These are phyloP conservation scores for Zaprionus gabonicus DNA, from an alignment of 1,140 invertebrate species.

Conservation along the genomic window DNA sequence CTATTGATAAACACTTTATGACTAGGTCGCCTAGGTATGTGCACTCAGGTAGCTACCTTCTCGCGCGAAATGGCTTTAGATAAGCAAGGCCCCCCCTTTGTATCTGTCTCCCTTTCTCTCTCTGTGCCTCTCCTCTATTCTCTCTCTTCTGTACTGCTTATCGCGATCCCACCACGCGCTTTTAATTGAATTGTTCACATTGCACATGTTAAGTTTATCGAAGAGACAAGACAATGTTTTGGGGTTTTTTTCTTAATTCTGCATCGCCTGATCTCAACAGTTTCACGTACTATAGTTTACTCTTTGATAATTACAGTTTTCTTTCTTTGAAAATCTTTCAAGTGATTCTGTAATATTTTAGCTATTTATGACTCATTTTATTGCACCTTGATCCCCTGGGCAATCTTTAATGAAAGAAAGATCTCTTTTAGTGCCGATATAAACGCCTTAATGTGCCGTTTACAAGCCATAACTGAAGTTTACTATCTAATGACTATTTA, in stretches of 20 bases:
- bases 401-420: background rate
- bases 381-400: background rate
- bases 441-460: background rate
- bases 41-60: slow-evolving; percentile 31
- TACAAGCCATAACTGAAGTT: background rate
- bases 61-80: slow-evolving; percentile 47
- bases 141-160: background rate
- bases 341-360: background rate
- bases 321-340: background rate
- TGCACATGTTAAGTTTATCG: slow-evolving; percentile 38
- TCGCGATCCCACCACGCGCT: slow-evolving; percentile 29
- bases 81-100: slow-evolving; percentile 25
- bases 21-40: slow-evolving; percentile 2
- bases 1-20: slow-evolving; percentile 38
- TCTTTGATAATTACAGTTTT: background rate
- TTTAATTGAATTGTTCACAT: slow-evolving; percentile 51
- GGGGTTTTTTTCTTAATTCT: background rate
- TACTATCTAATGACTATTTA: background rate
- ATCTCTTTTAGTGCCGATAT: background rate
- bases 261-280: background rate
- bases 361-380: background rate
- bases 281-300: too few relatives aligned
- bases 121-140: background rate
- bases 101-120: background rate
- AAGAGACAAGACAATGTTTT: slow-evolving; percentile 20